A percentile compares a stretch with the other conserved stretches of the same genome.
Evolutionary conservation across 1,140 invertebrate genomes (phyloP).

Genomic region (Lordiphosa mommai): DNA sequence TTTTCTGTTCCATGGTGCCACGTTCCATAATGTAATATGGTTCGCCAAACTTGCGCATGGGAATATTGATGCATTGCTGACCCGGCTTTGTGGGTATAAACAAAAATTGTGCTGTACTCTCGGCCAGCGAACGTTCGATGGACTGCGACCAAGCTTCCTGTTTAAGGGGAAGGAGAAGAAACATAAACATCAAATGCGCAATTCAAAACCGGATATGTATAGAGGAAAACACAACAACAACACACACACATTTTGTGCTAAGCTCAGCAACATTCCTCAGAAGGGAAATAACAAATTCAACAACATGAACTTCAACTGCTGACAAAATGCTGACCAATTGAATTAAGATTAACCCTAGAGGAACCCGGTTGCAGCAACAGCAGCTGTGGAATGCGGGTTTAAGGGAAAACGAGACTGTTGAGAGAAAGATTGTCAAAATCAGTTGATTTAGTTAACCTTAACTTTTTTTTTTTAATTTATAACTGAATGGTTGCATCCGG

Average conservation of each 20-base stretch:
- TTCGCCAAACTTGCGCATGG: constrained; percentile 52
- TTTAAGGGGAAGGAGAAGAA: constrained; percentile 23
- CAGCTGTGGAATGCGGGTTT: too few relatives aligned
- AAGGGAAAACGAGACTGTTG: too few relatives aligned
- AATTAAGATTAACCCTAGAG: too few relatives aligned
- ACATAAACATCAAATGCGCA: constrained; percentile 30
- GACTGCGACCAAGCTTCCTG: constrained; percentile 71
- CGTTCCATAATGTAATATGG: constrained; percentile 71
- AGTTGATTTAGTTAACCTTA: too few relatives aligned
- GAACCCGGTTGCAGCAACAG: too few relatives aligned
- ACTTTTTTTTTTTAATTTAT: too few relatives aligned
- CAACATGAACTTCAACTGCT: background rate
- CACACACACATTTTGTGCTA: constrained; percentile 1
- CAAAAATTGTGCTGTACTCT: constrained; percentile 66
- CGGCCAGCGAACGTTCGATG: constrained; percentile 61
- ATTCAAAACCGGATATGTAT: constrained; percentile 27
- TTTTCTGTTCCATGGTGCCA: constrained; percentile 64
- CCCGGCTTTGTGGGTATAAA: constrained; percentile 60
- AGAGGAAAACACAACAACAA: constrained; percentile 15
- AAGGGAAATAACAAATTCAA: background rate
- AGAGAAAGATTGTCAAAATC: too few relatives aligned
- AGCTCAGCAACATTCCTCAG: background rate
- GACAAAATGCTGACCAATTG: too few relatives aligned
- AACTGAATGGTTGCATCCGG: too few relatives aligned
- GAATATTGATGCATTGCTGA: constrained; percentile 49